Percentiles rank a stretch among this genome's conserved stretches.
Conservation (phyloP, 2,888 invertebrate genomes). For the Pilophorus perplexus region DNA sequence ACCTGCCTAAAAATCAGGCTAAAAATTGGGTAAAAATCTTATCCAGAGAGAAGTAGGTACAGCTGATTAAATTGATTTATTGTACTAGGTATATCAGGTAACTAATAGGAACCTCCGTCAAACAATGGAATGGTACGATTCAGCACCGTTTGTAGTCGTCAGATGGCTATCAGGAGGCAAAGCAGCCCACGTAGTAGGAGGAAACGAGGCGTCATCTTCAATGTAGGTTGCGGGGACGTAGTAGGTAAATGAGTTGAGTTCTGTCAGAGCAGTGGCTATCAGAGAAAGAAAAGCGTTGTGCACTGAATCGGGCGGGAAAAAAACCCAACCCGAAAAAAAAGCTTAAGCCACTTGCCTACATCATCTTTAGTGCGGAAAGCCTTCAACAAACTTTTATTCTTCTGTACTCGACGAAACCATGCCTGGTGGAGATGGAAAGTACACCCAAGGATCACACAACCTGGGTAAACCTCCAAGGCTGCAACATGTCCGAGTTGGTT, state of each 20-base stretch:
- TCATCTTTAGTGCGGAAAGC: background rate
- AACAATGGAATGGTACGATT: no score
- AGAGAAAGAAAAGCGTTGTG: background rate
- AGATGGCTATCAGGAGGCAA: conserved; percentile 8
- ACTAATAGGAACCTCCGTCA: no score
- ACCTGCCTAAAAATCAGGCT: no score
- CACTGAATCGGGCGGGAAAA: background rate
- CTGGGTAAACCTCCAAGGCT: background rate
- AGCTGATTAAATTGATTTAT: no score
- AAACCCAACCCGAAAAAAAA: no score
- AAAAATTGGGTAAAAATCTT: no score
- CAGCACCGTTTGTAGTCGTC: conserved; percentile 1
- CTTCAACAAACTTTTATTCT: conserved; percentile 1
- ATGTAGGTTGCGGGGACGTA: no score
- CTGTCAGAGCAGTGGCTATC: background rate
- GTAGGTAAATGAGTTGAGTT: no score
- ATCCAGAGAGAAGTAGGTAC: no score
- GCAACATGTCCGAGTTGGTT: no score
- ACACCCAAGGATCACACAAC: conserved; percentile 2
- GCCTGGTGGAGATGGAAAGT: conserved; percentile 17
- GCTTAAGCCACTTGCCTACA: conserved; percentile 2
- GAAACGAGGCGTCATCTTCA: no score
- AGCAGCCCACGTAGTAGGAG: background rate
- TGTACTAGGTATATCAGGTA: no score
- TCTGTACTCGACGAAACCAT: conserved; percentile 10